These are phyloP conservation scores for Erebia aethiops DNA, from an alignment of 2,888 invertebrate genomes.

Conservation along the genomic window DNA sequence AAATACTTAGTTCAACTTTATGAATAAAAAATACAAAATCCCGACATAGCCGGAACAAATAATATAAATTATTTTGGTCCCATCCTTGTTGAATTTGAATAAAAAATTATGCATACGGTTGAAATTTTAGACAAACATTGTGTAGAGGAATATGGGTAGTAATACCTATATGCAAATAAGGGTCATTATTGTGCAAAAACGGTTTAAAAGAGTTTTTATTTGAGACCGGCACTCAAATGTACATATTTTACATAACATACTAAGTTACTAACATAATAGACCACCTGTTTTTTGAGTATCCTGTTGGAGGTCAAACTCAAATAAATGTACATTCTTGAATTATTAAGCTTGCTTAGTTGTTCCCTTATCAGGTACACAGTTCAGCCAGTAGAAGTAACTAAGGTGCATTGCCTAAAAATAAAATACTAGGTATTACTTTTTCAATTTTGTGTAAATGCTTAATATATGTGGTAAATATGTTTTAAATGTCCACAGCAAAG, in stretches of 20 bases:
- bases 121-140: slow-evolving; percentile 25
- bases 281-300: slow-evolving; percentile 24
- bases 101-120: slow-evolving; percentile 36
- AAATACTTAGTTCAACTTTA: slow-evolving; percentile 6
- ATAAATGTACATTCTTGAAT: slow-evolving; percentile 39
- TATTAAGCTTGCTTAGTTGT: not conserved
- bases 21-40: slow-evolving; percentile 22
- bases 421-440: no score
- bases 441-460: no score
- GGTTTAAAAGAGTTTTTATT: slow-evolving; percentile 24
- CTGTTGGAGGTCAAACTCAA: slow-evolving; percentile 34
- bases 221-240: slow-evolving; percentile 23
- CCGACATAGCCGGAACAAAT: slow-evolving; percentile 30
- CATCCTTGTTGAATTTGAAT: slow-evolving; percentile 33
- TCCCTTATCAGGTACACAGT: not conserved
- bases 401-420: no score
- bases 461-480: no score
- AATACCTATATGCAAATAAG: slow-evolving; percentile 25
- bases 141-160: slow-evolving; percentile 27
- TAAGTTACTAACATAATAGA: not conserved
- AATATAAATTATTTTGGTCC: slow-evolving; percentile 34
- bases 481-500: no score
- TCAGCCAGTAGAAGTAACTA: not conserved
- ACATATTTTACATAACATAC: slow-evolving; percentile 32
- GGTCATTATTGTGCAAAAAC: slow-evolving; percentile 23